phyloP scores from a whole-genome alignment of 2,888 invertebrate species.

The Eucriotettix oculatus region DNA sequence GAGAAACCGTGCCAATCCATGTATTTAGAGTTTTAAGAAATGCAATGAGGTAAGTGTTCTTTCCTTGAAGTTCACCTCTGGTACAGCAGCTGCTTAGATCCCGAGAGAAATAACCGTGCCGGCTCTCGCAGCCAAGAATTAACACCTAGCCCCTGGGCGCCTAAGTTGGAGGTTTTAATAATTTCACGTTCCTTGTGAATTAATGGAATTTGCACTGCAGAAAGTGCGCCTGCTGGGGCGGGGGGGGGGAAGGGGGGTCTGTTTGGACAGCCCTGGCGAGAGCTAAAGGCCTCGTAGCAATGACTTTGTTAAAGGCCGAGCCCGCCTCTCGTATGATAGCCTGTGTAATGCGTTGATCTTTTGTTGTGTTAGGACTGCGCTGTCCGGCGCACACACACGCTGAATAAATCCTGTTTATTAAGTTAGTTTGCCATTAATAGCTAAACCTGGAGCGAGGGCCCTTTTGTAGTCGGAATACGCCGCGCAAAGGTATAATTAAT shows the following conservation, averaged over 20 bases:
- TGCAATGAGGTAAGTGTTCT: too few species aligned
- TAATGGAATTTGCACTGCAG: too few species aligned
- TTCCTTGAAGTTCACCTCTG: too few species aligned
- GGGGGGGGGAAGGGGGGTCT: background rate
- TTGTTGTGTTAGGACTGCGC: constrained; percentile 7
- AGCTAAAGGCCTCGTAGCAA: background rate
- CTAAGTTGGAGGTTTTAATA: too few species aligned
- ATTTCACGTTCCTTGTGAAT: too few species aligned
- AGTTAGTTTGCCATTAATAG: constrained; percentile 11
- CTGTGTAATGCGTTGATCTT: constrained; percentile 5
- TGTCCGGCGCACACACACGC: constrained; percentile 4
- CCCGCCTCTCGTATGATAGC: background rate
- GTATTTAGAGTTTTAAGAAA: too few species aligned
- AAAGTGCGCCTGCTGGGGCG: too few species aligned
- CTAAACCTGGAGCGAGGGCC: constrained; percentile 4
- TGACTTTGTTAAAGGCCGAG: background rate
- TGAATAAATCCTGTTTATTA: constrained; percentile 12
- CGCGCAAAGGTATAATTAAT: constrained; percentile 10
- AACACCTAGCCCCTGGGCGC: too few species aligned
- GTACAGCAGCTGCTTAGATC: too few species aligned
- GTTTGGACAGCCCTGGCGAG: background rate
- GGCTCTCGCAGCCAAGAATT: too few species aligned
- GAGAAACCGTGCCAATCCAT: too few species aligned
- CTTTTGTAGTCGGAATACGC: constrained; percentile 2
- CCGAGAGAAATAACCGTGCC: too few species aligned